Conservation (phyloP, 2,113 vertebrate genomes). For the Leiothrix lutea region DNA sequence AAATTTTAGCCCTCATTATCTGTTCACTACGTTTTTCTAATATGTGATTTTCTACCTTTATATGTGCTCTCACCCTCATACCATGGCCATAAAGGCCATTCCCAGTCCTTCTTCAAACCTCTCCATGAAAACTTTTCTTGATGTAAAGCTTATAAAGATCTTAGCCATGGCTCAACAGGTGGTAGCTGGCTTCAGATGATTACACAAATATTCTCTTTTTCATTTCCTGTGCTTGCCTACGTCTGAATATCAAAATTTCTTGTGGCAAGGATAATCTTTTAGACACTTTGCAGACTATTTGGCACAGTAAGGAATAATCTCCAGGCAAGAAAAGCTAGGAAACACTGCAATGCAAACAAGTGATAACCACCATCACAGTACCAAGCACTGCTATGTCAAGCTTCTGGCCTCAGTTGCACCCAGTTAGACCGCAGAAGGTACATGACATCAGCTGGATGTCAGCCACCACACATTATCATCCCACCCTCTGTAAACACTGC, state of each 20-base stretch:
- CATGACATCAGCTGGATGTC: neutral
- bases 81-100: neutral
- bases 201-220: neutral
- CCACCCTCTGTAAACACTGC: neutral
- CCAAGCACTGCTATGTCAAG: neutral
- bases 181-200: neutral
- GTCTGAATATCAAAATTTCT: neutral
- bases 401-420: neutral
- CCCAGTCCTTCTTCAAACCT: neutral
- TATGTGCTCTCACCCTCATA: neutral
- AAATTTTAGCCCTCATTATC: neutral
- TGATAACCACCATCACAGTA: neutral
- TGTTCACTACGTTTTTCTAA: neutral
- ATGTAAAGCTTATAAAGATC: neutral
- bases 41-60: neutral
- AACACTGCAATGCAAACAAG: neutral
- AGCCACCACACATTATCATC: neutral
- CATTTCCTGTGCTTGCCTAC: neutral
- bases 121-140: neutral
- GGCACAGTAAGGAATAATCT: neutral
- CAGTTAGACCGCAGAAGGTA: neutral
- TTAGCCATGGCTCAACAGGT: neutral
- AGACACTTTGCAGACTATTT: neutral
- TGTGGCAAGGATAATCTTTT: neutral
- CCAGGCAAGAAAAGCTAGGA: neutral